These are phyloP conservation scores for Eilema sororculum DNA, from an alignment of 2,888 invertebrate species.

Conservation along the genomic window DNA sequence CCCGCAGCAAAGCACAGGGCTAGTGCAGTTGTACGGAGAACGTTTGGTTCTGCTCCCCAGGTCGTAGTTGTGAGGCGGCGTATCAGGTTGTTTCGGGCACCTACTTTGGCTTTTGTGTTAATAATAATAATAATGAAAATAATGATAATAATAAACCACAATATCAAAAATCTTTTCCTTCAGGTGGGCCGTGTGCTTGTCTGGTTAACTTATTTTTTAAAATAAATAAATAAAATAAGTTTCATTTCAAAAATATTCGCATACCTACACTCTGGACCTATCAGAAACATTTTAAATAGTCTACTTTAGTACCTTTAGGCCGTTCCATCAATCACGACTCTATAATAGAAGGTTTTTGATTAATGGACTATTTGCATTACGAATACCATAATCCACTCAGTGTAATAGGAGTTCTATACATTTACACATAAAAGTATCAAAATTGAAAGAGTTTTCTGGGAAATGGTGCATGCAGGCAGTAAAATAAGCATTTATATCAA, in stretches of 20 bases:
- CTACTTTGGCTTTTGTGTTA: too few species aligned
- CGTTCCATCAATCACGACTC: background rate
- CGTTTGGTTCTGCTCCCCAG: too few species aligned
- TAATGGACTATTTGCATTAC: conserved; percentile 3
- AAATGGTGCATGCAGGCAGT: background rate
- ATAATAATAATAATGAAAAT: too few species aligned
- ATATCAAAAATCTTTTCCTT: too few species aligned
- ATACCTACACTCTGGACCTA: background rate
- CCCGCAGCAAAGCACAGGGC: too few species aligned
- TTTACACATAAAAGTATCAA: background rate
- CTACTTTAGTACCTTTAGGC: background rate
- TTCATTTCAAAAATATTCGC: background rate
- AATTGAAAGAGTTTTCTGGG: background rate
- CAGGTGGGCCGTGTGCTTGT: too few species aligned
- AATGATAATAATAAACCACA: too few species aligned
- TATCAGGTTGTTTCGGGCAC: too few species aligned
- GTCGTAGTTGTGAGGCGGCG: too few species aligned
- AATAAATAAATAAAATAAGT: background rate
- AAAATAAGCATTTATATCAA: background rate
- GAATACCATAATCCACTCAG: conserved; percentile 1
- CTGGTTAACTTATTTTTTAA: too few species aligned
- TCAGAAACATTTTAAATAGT: background rate
- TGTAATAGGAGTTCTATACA: background rate
- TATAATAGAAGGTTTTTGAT: background rate
- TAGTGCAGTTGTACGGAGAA: too few species aligned